These are phyloP conservation scores for Macrophya annulata DNA, from an alignment of 2,888 invertebrate species.

Conservation along the genomic window DNA sequence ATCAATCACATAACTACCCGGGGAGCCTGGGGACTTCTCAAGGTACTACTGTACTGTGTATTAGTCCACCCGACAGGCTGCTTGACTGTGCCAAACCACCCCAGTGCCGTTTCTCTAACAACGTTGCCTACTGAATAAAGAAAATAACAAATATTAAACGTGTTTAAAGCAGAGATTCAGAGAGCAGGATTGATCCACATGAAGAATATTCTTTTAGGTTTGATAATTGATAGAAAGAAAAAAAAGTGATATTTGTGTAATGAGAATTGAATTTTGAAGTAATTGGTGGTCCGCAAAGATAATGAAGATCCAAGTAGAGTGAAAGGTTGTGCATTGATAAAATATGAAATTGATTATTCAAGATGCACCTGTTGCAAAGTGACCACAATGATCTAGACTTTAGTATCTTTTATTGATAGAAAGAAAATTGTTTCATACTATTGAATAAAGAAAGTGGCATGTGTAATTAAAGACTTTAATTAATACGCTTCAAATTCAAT, in stretches of 20 bases:
- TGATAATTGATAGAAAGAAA: background rate
- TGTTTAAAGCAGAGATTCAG: background rate
- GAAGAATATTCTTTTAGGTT: background rate
- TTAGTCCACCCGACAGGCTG: constrained; percentile 66
- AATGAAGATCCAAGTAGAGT: background rate
- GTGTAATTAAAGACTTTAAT: background rate
- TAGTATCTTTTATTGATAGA: background rate
- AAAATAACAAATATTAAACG: constrained; percentile 2
- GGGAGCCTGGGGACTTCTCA: constrained; percentile 76
- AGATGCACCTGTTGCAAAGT: background rate
- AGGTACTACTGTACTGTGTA: constrained; percentile 72
- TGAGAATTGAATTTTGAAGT: background rate
- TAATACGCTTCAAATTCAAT: background rate
- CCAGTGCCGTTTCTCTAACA: constrained; percentile 71
- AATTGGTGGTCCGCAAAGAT: background rate
- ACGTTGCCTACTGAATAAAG: constrained; percentile 68
- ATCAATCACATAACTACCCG: constrained; percentile 80
- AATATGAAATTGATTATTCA: background rate
- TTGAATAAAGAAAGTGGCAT: background rate
- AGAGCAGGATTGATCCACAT: background rate
- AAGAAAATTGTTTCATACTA: background rate
- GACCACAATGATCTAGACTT: background rate
- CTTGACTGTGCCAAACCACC: constrained; percentile 72
- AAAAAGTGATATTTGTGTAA: background rate
- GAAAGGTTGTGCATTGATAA: background rate